A percentile compares a stretch with the other conserved stretches of the same genome.
Evolutionary conservation across 1,140 invertebrate species (phyloP).

Genomic region (Helicoverpa zea): DNA sequence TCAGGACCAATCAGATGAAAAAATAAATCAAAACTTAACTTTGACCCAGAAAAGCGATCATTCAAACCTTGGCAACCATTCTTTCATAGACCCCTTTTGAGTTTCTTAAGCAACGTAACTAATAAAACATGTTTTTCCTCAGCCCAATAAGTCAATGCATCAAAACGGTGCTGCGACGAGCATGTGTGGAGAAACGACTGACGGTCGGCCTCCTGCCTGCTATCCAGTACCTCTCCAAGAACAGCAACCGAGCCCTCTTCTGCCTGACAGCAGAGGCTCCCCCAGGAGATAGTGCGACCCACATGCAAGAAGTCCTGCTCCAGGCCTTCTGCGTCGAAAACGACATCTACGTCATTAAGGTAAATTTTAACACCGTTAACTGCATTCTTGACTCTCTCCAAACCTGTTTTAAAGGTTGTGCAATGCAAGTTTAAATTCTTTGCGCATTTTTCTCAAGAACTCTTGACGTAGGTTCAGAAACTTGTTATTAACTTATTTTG

Average conservation of each 20-base stretch:
- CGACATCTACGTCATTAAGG: slow-evolving; percentile 90
- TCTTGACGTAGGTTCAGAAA: slow-evolving; percentile 2
- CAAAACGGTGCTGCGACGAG: slow-evolving; percentile 87
- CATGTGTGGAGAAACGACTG: slow-evolving; percentile 87
- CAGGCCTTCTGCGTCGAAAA: slow-evolving; percentile 91
- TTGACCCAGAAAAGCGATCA: background rate
- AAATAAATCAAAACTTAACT: too few species aligned
- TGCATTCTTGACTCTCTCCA: slow-evolving; percentile 4
- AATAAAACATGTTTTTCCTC: slow-evolving; percentile 57
- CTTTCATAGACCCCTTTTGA: too few species aligned
- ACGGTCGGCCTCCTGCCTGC: slow-evolving; percentile 88
- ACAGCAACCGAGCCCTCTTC: slow-evolving; percentile 88
- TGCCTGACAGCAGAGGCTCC: slow-evolving; percentile 88
- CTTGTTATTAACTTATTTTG: background rate
- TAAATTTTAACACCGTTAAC: slow-evolving; percentile 63
- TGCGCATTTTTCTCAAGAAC: slow-evolving; percentile 12
- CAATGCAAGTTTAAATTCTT: background rate
- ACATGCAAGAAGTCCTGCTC: slow-evolving; percentile 90
- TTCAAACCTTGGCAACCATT: too few species aligned
- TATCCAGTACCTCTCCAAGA: slow-evolving; percentile 88
- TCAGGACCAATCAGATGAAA: too few species aligned
- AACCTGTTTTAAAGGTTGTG: slow-evolving; percentile 23
- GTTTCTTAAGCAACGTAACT: too few species aligned
- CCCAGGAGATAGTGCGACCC: slow-evolving; percentile 88
- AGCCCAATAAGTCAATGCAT: slow-evolving; percentile 86